Base-by-base conservation (phyloP, 2,888 invertebrate genomes). In the Caenorhabditis doughertyi region DNA sequence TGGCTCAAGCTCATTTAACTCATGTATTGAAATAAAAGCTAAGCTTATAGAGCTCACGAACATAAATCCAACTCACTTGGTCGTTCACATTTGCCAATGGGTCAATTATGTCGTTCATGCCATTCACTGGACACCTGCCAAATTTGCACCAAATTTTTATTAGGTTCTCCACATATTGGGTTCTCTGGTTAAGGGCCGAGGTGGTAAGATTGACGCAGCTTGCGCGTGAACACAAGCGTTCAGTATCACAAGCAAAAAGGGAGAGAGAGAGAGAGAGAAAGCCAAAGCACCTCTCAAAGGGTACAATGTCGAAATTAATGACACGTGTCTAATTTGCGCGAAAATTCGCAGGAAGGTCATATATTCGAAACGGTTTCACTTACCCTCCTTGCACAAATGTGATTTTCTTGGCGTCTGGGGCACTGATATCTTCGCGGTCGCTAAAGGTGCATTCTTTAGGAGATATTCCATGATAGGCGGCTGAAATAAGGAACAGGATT, bases 381-480 rank as follows among this genome's bases (percentile, higher is more conserved):
- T 55, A 89, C 90, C 88, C 84, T 79, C 84, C 85, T 81, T 88
- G 85, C 0, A 90, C 89, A 76, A 90, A 90, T 23, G 89, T 90
- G 60, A 89, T 74, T 16, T 83, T 83, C 56, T 86, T 83, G 18
- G 89, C 89, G 23, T 84, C 86, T 8, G 89, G 86, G 0, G 86
- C 79, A 16, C 76, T 56, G 67, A 87, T 84, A 51, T 87, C 87
- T 70, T 89, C 87, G 3, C 88, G 74, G 64, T 90, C 90, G 27
- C 87, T 86, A 83, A 90, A 90, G 67, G 85, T 81, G 65, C 90
- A 90, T n/a, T 89, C 86, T 49, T 87, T 88, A 11, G 90, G 90
- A 23, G 81, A 74, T 42, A 90, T 89, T 21, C 87, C 89, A 44
- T 87, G 86, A 72, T 90, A 90, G 4, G 90, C 88, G 5, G 84